phyloP scores from a whole-genome alignment of 2,888 invertebrate genomes.

The Eristalinus sepulchralis region DNA sequence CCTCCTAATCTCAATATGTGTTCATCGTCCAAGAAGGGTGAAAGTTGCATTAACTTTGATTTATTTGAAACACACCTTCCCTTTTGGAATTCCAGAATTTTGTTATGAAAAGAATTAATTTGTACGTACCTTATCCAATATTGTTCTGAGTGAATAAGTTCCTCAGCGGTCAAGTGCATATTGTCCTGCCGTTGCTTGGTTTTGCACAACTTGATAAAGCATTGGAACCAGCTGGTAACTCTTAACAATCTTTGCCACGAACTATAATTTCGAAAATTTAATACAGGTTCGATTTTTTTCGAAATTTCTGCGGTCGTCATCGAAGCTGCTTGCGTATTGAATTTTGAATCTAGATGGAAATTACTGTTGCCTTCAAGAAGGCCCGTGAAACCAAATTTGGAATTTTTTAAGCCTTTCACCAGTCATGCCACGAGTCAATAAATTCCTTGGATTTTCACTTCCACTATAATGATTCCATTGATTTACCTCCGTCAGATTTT shows the following conservation, averaged over 20 bases:
- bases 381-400: background rate
- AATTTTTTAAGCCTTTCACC: background rate
- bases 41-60: too few relatives aligned
- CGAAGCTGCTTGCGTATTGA: background rate
- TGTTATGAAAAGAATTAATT: too few relatives aligned
- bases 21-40: too few relatives aligned
- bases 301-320: background rate
- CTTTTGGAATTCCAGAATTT: too few relatives aligned
- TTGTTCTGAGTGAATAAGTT: background rate
- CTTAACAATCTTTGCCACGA: too few relatives aligned
- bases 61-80: too few relatives aligned
- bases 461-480: background rate
- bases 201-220: background rate
- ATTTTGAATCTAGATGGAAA: background rate
- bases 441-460: background rate
- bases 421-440: background rate
- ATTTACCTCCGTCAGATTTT: background rate
- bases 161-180: background rate
- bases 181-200: background rate
- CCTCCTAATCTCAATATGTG: too few relatives aligned
- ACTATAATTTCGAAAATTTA: too few relatives aligned
- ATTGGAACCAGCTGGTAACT: too few relatives aligned
- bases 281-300: background rate
- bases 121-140: too few relatives aligned
- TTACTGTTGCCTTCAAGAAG: background rate